phyloP scores from a whole-genome alignment of 2,797 vertebrate genomes.

The Pseudochirops corinnae region DNA sequence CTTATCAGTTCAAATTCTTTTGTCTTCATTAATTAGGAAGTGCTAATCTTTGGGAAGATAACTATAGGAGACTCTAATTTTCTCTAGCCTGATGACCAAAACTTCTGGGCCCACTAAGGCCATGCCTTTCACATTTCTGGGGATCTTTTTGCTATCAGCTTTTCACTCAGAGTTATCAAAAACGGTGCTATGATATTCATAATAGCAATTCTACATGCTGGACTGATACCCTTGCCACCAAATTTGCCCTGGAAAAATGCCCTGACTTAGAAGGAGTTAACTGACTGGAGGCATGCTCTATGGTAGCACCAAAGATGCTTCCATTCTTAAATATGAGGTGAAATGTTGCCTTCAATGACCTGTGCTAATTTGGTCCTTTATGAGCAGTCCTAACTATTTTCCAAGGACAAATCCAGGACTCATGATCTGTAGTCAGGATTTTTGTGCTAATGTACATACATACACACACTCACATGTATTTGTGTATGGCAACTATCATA shows the following conservation, averaged over 20 bases:
- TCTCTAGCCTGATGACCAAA: slow-evolving; percentile 75
- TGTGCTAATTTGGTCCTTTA: neutral
- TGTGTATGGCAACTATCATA: neutral
- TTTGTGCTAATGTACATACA: neutral
- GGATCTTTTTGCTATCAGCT: neutral
- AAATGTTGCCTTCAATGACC: neutral
- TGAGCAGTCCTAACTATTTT: neutral
- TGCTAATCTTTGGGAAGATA: slow-evolving; percentile 79
- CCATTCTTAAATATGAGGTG: neutral
- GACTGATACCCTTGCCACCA: neutral
- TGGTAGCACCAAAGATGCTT: neutral
- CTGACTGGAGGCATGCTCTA: neutral
- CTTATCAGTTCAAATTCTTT: slow-evolving; percentile 79
- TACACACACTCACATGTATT: neutral
- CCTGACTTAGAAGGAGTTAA: slow-evolving; percentile 30
- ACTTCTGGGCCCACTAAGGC: slow-evolving; percentile 53
- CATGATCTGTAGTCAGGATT: neutral
- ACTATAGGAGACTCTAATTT: slow-evolving; percentile 76
- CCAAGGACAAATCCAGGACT: neutral
- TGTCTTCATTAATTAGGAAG: slow-evolving; percentile 85
- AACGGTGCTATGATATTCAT: neutral
- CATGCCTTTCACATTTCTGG: slow-evolving; percentile 62
- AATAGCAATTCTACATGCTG: slow-evolving; percentile 23
- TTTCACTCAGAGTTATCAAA: neutral
- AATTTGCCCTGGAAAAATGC: slow-evolving; percentile 36